phyloP scores from a whole-genome alignment of 2,797 vertebrate species.

The Siniperca obscura region DNA sequence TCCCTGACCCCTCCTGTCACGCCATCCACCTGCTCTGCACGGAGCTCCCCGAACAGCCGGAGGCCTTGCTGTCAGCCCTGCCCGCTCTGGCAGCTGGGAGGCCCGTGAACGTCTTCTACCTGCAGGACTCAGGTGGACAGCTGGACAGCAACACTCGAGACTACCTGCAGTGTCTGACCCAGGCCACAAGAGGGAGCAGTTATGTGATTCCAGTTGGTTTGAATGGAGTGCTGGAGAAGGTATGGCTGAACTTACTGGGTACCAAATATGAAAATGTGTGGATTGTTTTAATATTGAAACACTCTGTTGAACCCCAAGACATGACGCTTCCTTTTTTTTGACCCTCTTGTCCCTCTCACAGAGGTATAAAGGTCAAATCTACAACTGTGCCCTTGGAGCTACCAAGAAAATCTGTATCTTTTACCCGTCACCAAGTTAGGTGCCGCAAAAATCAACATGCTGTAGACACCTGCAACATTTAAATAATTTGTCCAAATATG shows the following conservation, averaged over 20 bases:
- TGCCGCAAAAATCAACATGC: too few relatives aligned
- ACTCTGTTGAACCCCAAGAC: too few relatives aligned
- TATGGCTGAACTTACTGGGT: slow-evolving; percentile 7
- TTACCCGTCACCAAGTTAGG: too few relatives aligned
- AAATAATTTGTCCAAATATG: too few relatives aligned
- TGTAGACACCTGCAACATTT: too few relatives aligned
- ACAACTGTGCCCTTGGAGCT: too few relatives aligned
- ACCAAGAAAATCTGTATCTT: too few relatives aligned
- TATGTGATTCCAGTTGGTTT: slow-evolving; percentile 59
- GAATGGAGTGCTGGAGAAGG: slow-evolving; percentile 65
- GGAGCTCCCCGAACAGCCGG: slow-evolving; percentile 67
- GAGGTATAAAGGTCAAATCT: too few relatives aligned
- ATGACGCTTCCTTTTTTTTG: too few relatives aligned
- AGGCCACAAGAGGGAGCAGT: slow-evolving; percentile 78
- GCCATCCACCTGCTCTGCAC: slow-evolving; percentile 75
- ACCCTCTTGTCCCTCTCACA: too few relatives aligned
- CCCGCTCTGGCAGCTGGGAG: slow-evolving; percentile 59
- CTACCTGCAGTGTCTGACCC: slow-evolving; percentile 72
- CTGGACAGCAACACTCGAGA: slow-evolving; percentile 49
- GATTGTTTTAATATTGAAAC: not conserved
- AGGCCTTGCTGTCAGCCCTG: slow-evolving; percentile 64
- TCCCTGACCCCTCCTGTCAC: slow-evolving; percentile 78
- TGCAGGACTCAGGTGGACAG: slow-evolving; percentile 55
- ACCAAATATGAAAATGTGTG: not conserved
- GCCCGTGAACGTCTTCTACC: slow-evolving; percentile 74